Base-by-base conservation (phyloP, 2,797 vertebrate genomes). In the Kryptopterus vitreolus region DNA sequence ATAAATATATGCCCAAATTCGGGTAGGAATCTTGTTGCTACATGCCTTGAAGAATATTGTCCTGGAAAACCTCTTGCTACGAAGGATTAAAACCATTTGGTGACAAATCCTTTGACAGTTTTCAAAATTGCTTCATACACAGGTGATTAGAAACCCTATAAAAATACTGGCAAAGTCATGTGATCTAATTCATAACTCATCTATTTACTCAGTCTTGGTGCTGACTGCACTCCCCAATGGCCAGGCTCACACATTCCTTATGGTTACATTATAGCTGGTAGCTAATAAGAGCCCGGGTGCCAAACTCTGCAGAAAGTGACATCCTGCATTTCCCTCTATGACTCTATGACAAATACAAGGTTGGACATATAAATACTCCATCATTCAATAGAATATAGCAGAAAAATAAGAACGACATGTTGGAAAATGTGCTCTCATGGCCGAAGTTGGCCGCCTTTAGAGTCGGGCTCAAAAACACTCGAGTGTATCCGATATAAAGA, bases 291-390 rank as follows among this genome's bases (percentile, higher is more conserved):
- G 31, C 9, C 31, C 50, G 76, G 84, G 79, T 65, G 15, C 12
- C 2, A 26, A 26, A 46, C 15, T 78, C 29, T 68, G 81, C n/a
- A 78, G 83, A 85, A 83, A 81, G 58, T 50, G 65, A 68, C 33
- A 80, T 79, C 70, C 78, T 73, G 68, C 81, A 81, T 18, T 75
- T 81, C 74, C 77, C 48, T n/a, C n/a, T 55, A 75, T 43, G 35
- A 71, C 70, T 76, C 53, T 61, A 79, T 38, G 76, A 85, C 78
- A 83, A 72, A 81, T 81, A 78, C 82, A 80, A 69, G 48, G 20
- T 48, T 62, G 71, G 24, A 83, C 26, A 13, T 31, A 76, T 69
- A 76, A 81, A 76, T 81, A 81, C 59, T 53, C 33, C 63, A 15
- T 75, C 46, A 29, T 48, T 33, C 38, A 66, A 35, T 65, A 58